Percentiles rank a stretch among this genome's conserved stretches.
Conservation (phyloP, 1,140 invertebrate species). For the Pomacea maculata region DNA sequence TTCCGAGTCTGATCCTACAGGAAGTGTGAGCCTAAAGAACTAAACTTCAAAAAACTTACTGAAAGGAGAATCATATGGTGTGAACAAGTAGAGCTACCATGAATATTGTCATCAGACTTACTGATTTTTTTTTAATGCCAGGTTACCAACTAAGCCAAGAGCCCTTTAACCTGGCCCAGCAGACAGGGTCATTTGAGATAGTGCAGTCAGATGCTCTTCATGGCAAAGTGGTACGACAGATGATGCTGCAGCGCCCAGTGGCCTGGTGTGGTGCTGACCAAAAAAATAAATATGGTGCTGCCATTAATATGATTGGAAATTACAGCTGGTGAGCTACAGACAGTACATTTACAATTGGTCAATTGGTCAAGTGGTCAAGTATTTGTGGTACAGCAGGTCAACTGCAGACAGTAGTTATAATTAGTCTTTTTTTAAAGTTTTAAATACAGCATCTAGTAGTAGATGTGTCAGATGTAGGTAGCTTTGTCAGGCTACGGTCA, state of each 20-base stretch:
- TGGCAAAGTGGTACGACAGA: conserved; percentile 53
- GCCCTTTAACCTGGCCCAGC: conserved; percentile 59
- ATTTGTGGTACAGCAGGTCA: too few relatives aligned
- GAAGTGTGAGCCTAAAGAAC: too few relatives aligned
- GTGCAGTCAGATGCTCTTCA: conserved; percentile 32
- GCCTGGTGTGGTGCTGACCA: conserved; percentile 48
- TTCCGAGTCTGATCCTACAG: too few relatives aligned
- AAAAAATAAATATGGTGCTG: conserved; percentile 14
- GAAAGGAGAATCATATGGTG: too few relatives aligned
- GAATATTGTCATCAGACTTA: conserved; percentile 28
- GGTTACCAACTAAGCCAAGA: conserved; percentile 52
- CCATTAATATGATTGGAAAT: conserved; percentile 43
- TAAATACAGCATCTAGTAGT: too few relatives aligned
- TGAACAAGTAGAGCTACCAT: conserved; percentile 28
- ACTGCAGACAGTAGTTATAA: too few relatives aligned
- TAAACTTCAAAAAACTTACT: too few relatives aligned
- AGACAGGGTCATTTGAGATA: conserved; percentile 60
- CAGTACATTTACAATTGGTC: too few relatives aligned
- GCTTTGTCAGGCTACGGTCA: too few relatives aligned
- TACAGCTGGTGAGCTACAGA: conserved; percentile 36
- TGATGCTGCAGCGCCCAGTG: conserved; percentile 45
- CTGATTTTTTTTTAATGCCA: conserved; percentile 33
- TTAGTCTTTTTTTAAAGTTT: too few relatives aligned
- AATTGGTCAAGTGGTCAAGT: too few relatives aligned
- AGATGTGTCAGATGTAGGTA: too few relatives aligned